Percentiles rank a stretch among this genome's conserved stretches.
phyloP scores from a whole-genome alignment of 2,888 invertebrate species.

The Nemapogon koenigi region DNA sequence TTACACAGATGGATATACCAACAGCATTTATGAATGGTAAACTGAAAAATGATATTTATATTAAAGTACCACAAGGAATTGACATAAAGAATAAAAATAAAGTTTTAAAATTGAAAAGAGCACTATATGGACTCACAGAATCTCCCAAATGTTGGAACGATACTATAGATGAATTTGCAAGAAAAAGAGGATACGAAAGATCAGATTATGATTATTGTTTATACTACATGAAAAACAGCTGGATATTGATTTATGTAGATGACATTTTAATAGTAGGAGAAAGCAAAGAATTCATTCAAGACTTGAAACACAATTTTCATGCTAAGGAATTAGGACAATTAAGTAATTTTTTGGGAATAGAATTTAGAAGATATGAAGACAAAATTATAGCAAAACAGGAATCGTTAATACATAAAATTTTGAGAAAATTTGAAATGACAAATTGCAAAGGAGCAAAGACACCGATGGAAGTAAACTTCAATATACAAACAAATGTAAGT shows the following conservation, averaged over 20 bases:
- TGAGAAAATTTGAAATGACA: conserved; percentile 10
- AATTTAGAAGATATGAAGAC: conserved; percentile 8
- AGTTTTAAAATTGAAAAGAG: neutral
- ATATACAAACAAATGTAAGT: neutral
- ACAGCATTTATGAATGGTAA: neutral
- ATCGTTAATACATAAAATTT: conserved; percentile 7
- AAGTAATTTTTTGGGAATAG: conserved; percentile 9
- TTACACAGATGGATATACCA: neutral
- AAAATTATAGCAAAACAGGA: neutral
- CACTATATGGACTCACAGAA: neutral
- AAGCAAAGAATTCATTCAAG: neutral
- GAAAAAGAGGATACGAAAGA: neutral
- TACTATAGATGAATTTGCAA: neutral
- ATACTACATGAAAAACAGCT: conserved; percentile 1
- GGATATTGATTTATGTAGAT: conserved; percentile 8
- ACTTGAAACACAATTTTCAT: neutral
- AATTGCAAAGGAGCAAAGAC: conserved; percentile 7
- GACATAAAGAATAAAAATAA: neutral
- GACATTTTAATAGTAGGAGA: conserved; percentile 7
- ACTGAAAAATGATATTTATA: neutral
- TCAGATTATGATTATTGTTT: neutral
- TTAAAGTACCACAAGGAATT: neutral
- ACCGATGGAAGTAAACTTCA: neutral
- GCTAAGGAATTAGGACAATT: conserved; percentile 2
- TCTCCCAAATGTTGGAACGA: neutral